Evolutionary conservation across 2,113 vertebrate genomes (phyloP).

Genomic region (Saccopteryx leptura): DNA sequence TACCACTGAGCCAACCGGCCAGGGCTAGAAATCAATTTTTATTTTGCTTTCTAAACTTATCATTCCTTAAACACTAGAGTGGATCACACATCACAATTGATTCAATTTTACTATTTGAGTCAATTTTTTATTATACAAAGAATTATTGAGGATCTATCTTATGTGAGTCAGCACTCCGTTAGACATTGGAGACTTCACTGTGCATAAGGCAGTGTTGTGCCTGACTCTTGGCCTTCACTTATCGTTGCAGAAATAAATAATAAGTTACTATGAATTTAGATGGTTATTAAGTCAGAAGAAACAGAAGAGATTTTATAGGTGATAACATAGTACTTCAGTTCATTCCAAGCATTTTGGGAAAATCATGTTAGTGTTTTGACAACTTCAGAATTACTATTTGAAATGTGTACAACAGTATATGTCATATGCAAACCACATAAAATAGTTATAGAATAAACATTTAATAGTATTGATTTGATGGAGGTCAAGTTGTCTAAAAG

Average conservation of each 20-base stretch:
- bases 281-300: background rate
- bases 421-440: background rate
- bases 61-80: background rate
- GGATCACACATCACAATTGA: background rate
- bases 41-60: conserved; percentile 28
- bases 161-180: background rate
- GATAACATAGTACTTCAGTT: background rate
- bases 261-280: background rate
- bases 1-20: too few species aligned
- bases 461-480: background rate
- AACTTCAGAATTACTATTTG: background rate
- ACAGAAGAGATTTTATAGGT: background rate
- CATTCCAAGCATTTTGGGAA: background rate
- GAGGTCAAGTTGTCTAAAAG: background rate
- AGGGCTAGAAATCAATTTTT: background rate
- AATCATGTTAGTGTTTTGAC: background rate
- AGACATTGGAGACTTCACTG: background rate
- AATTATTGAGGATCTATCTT: background rate
- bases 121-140: background rate
- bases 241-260: background rate
- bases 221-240: background rate
- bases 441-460: conserved; percentile 12
- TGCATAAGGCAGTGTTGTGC: background rate
- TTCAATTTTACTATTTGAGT: background rate
- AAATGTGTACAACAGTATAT: background rate